phyloP scores from a whole-genome alignment of 2,113 vertebrate genomes.

The Spea bombifrons region DNA sequence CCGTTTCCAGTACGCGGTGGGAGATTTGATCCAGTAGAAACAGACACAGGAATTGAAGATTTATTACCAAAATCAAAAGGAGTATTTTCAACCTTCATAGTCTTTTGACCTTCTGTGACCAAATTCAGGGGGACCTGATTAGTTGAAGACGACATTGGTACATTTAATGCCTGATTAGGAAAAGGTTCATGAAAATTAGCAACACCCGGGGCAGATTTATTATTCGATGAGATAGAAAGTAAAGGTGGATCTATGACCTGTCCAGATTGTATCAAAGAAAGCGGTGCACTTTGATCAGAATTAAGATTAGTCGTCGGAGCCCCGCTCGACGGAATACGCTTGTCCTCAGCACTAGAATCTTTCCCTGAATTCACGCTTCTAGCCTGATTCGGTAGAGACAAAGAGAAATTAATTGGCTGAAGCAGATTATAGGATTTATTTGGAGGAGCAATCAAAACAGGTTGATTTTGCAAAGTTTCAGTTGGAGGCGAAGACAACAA shows the following conservation, averaged over 20 bases:
- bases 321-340: conserved; percentile 27
- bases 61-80: conserved; percentile 56
- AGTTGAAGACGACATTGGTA: conserved; percentile 51
- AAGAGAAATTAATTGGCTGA: conserved; percentile 63
- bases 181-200: conserved; percentile 57
- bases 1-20: conserved; percentile 1
- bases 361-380: conserved; percentile 63
- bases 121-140: conserved; percentile 69
- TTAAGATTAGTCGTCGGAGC: conserved; percentile 46
- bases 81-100: conserved; percentile 51
- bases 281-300: conserved; percentile 50
- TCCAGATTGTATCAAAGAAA: conserved; percentile 52
- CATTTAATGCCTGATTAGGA: conserved; percentile 52
- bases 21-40: conserved; percentile 31
- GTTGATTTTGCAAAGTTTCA: conserved; percentile 78
- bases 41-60: conserved; percentile 38
- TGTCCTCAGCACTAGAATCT: conserved; percentile 56
- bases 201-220: conserved; percentile 56
- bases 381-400: conserved; percentile 60
- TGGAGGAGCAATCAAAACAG: conserved; percentile 83
- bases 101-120: conserved; percentile 64
- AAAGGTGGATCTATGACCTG: conserved; percentile 52
- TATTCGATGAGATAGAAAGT: conserved; percentile 59
- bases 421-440: conserved; percentile 78
- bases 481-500: conserved; percentile 76